Evolutionary conservation across 2,888 invertebrate genomes (phyloP).

Genomic region (Plebejus anna): DNA sequence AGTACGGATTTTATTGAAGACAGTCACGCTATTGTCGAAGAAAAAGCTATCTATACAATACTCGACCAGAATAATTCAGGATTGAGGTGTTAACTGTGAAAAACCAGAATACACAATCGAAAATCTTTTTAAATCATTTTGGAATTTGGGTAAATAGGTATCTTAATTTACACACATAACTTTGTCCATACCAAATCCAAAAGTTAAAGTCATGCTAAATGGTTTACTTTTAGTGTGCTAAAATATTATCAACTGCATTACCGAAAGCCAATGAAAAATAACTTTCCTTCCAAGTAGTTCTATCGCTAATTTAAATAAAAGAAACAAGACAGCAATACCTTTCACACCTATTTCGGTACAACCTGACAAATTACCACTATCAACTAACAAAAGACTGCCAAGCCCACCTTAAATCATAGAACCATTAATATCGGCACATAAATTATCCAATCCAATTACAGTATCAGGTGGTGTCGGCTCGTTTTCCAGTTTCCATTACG

Average conservation of each 20-base stretch:
- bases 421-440: conserved; percentile 1
- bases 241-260: no score
- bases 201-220: no score
- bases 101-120: no score
- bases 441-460: conserved; percentile 20
- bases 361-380: background rate
- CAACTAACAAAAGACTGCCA: background rate
- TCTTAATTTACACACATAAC: no score
- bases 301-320: background rate
- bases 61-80: background rate
- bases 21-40: background rate
- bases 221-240: no score
- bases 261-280: no score
- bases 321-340: background rate
- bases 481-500: conserved; percentile 14
- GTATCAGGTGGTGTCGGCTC: conserved; percentile 25
- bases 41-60: background rate
- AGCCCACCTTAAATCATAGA: background rate
- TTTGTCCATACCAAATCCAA: no score
- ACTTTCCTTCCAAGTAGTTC: no score
- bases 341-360: background rate
- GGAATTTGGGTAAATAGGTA: no score
- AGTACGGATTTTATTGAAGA: conserved; percentile 5
- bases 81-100: background rate
- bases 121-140: no score